Percentiles rank a stretch among this genome's conserved stretches.
Conservation (phyloP, 2,888 invertebrate species). For the Drosophila phalerata region DNA sequence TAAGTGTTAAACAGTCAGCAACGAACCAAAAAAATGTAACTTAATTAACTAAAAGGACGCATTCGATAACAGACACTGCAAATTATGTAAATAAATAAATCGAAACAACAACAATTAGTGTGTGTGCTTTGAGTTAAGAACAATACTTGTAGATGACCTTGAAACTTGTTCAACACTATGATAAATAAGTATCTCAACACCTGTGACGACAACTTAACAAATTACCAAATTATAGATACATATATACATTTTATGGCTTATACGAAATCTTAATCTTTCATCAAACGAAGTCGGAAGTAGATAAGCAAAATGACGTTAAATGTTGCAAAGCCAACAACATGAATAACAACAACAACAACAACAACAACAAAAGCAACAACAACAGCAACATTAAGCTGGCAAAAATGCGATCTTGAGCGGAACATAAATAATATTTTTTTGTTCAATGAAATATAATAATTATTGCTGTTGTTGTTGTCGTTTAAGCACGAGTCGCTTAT, state of each 20-base stretch:
- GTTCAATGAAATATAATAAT: slow-evolving; percentile 78
- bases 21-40: slow-evolving; percentile 29
- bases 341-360: slow-evolving; percentile 28
- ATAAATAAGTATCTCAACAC: slow-evolving; percentile 21
- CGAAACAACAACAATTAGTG: background rate
- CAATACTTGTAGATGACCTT: slow-evolving; percentile 40
- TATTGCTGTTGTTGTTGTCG: slow-evolving; percentile 37
- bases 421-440: slow-evolving; percentile 82
- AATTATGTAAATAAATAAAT: slow-evolving; percentile 12
- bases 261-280: slow-evolving; percentile 10
- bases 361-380: slow-evolving; percentile 35
- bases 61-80: slow-evolving; percentile 1
- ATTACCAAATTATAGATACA: slow-evolving; percentile 14
- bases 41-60: slow-evolving; percentile 48
- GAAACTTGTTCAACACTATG: slow-evolving; percentile 28
- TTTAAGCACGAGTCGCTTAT: slow-evolving; percentile 71
- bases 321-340: slow-evolving; percentile 29
- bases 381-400: slow-evolving; percentile 27
- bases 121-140: slow-evolving; percentile 3
- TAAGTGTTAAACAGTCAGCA: slow-evolving; percentile 51
- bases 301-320: slow-evolving; percentile 25
- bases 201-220: slow-evolving; percentile 13
- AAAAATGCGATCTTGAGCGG: slow-evolving; percentile 78
- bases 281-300: slow-evolving; percentile 47
- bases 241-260: slow-evolving; percentile 13